Evolutionary conservation across 35 echinoderm and acorn worm genomes (phyloP).

Genomic region (Diadema setosum): DNA sequence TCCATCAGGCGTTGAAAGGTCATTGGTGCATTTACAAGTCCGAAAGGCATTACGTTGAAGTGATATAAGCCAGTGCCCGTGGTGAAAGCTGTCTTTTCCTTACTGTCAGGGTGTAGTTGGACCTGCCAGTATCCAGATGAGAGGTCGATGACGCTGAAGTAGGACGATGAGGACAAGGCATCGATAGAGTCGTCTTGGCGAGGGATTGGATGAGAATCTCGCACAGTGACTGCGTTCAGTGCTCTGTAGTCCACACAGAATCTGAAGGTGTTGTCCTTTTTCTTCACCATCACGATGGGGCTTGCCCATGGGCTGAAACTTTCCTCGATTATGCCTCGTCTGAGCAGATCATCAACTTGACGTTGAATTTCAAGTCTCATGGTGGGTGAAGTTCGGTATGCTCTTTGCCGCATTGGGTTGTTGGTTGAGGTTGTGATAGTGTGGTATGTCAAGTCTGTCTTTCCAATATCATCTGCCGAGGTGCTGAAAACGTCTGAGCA

Average conservation of each 20-base stretch:
- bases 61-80: constrained; percentile 49
- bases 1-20: constrained; percentile 75
- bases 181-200: constrained; percentile 36
- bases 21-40: constrained; percentile 48
- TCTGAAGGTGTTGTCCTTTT: constrained; percentile 46
- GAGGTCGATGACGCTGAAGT: constrained; percentile 31
- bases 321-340: background rate
- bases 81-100: constrained; percentile 71
- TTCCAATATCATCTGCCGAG: background rate
- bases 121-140: constrained; percentile 39
- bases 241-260: constrained; percentile 75
- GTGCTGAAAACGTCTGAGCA: background rate
- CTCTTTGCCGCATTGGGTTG: constrained; percentile 20
- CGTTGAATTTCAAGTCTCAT: background rate
- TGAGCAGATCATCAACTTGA: constrained; percentile 33
- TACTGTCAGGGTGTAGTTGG: background rate
- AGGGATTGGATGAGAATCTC: constrained; percentile 33
- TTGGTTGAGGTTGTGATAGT: background rate
- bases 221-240: constrained; percentile 35
- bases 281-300: constrained; percentile 53
- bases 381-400: constrained; percentile 1
- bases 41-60: constrained; percentile 72
- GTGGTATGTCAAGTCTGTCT: background rate
- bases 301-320: constrained; percentile 46
- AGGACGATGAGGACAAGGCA: background rate